phyloP scores from a whole-genome alignment of 2,888 invertebrate species.

The Caenorhabditis wallacei region DNA sequence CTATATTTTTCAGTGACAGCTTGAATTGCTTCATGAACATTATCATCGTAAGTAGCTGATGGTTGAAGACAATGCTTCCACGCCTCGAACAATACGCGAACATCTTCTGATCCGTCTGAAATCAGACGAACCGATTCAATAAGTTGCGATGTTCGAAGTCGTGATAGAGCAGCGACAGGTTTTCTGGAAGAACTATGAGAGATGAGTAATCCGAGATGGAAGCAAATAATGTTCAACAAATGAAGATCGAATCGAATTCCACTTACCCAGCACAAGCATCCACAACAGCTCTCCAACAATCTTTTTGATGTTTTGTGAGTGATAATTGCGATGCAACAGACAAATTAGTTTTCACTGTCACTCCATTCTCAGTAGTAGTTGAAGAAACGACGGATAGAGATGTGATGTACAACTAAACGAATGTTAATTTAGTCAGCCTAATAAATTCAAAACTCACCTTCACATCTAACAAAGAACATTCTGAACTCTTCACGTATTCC shows the following conservation, averaged over 20 bases:
- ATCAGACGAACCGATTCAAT: conserved; percentile 62
- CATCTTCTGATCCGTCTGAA: conserved; percentile 63
- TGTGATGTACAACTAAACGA: conserved; percentile 48
- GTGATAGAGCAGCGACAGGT: conserved; percentile 23
- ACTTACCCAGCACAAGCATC: conserved; percentile 30
- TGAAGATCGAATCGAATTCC: no score
- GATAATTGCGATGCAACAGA: conserved; percentile 38
- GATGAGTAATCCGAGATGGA: background rate
- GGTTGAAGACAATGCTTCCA: conserved; percentile 61
- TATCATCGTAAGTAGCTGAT: conserved; percentile 41
- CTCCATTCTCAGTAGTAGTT: conserved; percentile 54
- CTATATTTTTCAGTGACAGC: conserved; percentile 40
- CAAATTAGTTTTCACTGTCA: conserved; percentile 27
- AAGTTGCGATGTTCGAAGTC: conserved; percentile 53
- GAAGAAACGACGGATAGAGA: conserved; percentile 38
- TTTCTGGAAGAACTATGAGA: conserved; percentile 30
- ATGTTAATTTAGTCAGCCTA: background rate
- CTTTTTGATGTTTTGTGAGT: conserved; percentile 54
- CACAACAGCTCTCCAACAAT: conserved; percentile 61
- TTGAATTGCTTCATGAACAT: conserved; percentile 39
- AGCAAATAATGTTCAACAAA: no score
- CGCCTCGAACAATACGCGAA: conserved; percentile 63
- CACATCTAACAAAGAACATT: conserved; percentile 45
- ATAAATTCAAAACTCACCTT: conserved; percentile 14
- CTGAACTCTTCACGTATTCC: conserved; percentile 23